These are phyloP conservation scores for Aplidium turbinatum DNA, from an alignment of 23 tunicate genomes.

Conservation along the genomic window DNA sequence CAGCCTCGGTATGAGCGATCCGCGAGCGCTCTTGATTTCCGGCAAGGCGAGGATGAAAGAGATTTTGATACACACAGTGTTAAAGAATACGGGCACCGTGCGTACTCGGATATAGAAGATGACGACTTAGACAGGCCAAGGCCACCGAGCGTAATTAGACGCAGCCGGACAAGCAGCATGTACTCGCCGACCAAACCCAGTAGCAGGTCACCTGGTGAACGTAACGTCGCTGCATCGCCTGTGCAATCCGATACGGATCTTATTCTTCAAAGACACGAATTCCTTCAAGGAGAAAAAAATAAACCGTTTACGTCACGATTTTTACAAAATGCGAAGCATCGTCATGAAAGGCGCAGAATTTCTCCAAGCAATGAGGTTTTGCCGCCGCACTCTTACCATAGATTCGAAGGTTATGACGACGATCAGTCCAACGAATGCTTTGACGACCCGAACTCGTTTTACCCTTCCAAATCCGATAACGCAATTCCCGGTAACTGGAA, in stretches of 20 bases:
- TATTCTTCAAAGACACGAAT: constrained; percentile 1
- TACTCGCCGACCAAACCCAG: neutral
- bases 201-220: neutral
- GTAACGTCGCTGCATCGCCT: neutral
- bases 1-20: neutral
- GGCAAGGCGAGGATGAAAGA: neutral
- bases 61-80: neutral
- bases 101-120: constrained; percentile 11
- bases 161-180: neutral
- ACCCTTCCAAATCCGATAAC: no score
- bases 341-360: neutral
- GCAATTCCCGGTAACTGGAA: no score
- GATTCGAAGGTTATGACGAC: neutral
- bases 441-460: no score
- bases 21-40: neutral
- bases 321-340: constrained; percentile 1
- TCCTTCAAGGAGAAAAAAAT: neutral
- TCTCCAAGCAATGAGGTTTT: no score
- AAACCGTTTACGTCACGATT: constrained; percentile 33
- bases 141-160: constrained; percentile 10
- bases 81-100: neutral
- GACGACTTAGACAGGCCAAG: constrained; percentile 7
- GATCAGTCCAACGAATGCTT: neutral
- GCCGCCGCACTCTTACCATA: no score
- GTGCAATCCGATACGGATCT: constrained; percentile 2